A percentile compares a stretch with the other conserved stretches of the same genome.
These are phyloP conservation scores for Siderastrea radians DNA, from an alignment of 92 coral and sea anemone genomes.

Conservation along the genomic window DNA sequence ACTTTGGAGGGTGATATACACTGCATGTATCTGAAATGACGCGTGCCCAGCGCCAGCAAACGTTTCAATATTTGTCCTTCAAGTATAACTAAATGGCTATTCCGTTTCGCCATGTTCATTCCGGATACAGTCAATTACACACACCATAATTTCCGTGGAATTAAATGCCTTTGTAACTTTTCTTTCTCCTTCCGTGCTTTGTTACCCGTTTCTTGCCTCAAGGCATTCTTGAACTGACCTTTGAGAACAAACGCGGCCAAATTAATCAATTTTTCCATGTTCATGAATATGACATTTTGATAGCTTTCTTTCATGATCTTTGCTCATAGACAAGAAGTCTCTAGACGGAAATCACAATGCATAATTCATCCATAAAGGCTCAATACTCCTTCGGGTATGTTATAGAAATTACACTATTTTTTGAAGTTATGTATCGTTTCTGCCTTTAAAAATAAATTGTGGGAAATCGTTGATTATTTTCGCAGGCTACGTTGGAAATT, in stretches of 20 bases:
- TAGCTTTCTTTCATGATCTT: conserved; percentile 15
- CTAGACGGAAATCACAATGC: not conserved
- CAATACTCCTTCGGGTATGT: not conserved
- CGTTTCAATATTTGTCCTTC: too few relatives aligned
- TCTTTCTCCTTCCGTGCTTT: too few relatives aligned
- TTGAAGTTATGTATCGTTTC: not conserved
- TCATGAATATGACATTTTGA: not conserved
- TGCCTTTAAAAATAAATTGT: conserved; percentile 20
- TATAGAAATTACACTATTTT: not conserved
- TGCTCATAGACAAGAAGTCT: not conserved
- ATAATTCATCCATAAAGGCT: conserved; percentile 15
- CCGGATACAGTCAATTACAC: too few relatives aligned
- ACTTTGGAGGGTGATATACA: too few relatives aligned
- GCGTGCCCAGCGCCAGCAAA: too few relatives aligned
- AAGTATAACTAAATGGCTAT: too few relatives aligned
- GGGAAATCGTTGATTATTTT: not conserved
- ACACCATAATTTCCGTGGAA: too few relatives aligned
- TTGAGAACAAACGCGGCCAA: not conserved
- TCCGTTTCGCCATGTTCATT: too few relatives aligned
- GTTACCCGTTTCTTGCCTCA: too few relatives aligned
- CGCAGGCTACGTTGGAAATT: not conserved
- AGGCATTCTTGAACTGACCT: not conserved
- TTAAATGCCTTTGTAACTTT: too few relatives aligned
- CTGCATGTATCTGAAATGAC: too few relatives aligned
- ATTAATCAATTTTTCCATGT: not conserved